Evolutionary conservation across 1,140 invertebrate genomes (phyloP).

Genomic region (Pollicipes pollicipes): DNA sequence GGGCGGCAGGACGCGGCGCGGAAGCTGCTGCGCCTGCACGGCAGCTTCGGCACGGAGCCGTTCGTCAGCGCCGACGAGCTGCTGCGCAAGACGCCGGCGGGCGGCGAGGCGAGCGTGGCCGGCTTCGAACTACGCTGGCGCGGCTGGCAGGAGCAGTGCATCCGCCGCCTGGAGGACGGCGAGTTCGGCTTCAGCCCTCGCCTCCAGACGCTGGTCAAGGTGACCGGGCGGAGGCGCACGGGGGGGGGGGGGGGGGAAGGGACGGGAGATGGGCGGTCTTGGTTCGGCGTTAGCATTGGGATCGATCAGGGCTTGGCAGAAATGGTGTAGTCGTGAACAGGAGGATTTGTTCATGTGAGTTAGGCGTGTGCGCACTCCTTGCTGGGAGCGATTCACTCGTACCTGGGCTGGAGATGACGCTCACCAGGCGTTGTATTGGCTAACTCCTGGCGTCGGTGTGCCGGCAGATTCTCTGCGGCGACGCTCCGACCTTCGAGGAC

Average conservation of each 20-base stretch:
- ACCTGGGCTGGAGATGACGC: no score
- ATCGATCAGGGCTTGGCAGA: no score
- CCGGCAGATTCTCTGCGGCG: constrained; percentile 49
- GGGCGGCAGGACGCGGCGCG: constrained; percentile 60
- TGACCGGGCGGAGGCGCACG: constrained; percentile 25
- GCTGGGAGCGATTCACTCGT: no score
- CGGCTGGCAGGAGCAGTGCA: constrained; percentile 64
- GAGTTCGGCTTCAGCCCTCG: constrained; percentile 46
- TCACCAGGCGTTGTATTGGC: no score
- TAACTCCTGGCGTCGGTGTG: no score
- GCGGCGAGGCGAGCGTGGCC: constrained; percentile 36
- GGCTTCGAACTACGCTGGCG: constrained; percentile 75
- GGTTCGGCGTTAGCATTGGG: no score
- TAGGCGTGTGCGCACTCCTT: no score
- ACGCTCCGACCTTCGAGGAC: constrained; percentile 46
- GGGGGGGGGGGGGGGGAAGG: no score
- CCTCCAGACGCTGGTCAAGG: constrained; percentile 56
- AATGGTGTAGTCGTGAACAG: no score
- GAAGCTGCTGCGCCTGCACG: constrained; percentile 53
- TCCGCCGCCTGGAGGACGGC: constrained; percentile 47
- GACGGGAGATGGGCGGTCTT: no score
- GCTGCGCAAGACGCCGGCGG: constrained; percentile 58
- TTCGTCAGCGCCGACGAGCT: constrained; percentile 55
- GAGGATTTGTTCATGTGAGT: no score
- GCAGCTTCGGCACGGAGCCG: constrained; percentile 39